Percentiles rank a stretch among this genome's conserved stretches.
phyloP scores from a whole-genome alignment of 2,797 vertebrate genomes.

The Setipinna tenuifilis region DNA sequence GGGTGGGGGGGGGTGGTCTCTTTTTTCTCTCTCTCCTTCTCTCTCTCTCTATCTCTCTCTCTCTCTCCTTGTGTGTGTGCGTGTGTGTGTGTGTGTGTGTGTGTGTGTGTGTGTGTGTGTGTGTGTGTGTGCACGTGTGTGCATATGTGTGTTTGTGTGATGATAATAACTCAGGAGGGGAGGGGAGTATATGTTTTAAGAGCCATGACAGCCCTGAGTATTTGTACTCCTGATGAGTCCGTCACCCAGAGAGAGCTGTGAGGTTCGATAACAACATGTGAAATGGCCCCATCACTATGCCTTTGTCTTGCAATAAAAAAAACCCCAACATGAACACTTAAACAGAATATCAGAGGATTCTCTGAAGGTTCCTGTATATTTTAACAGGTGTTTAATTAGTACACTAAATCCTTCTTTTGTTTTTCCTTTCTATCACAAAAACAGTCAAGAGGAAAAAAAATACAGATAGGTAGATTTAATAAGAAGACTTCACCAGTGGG shows the following conservation, averaged over 20 bases:
- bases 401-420: not conserved
- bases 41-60: too few species aligned
- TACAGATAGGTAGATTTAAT: not conserved
- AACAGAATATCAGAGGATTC: not conserved
- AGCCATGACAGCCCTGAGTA: not conserved
- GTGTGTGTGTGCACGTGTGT: not conserved
- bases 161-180: not conserved
- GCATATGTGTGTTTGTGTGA: not conserved
- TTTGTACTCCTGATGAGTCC: not conserved
- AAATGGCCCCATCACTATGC: too few species aligned
- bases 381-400: not conserved
- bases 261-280: too few species aligned
- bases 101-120: not conserved
- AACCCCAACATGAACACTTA: not conserved
- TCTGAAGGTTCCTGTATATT: not conserved
- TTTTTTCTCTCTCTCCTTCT: too few species aligned
- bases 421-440: not conserved
- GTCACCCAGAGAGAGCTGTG: not conserved
- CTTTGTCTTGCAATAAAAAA: not conserved
- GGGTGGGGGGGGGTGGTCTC: too few species aligned
- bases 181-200: not conserved
- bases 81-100: not conserved
- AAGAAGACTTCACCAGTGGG: not conserved
- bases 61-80: too few species aligned
- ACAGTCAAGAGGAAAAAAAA: not conserved